Evolutionary conservation across 30 jellyfish, hydroid and myxozoan species (phyloP).

Genomic region (Aurelia aurita complex sp. Pacific): DNA sequence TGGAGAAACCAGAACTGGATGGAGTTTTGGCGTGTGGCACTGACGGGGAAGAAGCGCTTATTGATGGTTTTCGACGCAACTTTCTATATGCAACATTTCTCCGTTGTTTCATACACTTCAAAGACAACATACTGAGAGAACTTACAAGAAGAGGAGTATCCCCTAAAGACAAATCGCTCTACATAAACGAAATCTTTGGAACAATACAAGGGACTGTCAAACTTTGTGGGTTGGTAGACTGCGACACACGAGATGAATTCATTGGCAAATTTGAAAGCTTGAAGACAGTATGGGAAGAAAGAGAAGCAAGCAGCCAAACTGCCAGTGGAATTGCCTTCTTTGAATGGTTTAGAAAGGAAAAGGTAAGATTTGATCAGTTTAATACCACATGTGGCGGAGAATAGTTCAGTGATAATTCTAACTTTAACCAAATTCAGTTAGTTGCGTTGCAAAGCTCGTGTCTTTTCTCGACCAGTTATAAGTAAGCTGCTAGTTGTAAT

Average conservation of each 20-base stretch:
- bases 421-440: no score
- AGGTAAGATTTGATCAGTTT: not conserved
- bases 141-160: not conserved
- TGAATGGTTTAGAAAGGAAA: conserved; percentile 6
- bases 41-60: conserved; percentile 15
- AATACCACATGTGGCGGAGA: no score
- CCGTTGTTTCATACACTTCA: conserved; percentile 12
- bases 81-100: conserved; percentile 13
- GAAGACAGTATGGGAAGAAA: conserved; percentile 16
- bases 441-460: no score
- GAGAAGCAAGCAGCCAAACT: not conserved
- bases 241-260: conserved; percentile 4
- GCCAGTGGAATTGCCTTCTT: not conserved
- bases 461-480: no score
- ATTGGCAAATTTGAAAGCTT: not conserved
- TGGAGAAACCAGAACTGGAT: conserved; percentile 9
- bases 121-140: conserved; percentile 5
- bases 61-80: not conserved
- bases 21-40: conserved; percentile 22
- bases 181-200: conserved; percentile 25
- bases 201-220: not conserved
- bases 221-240: conserved; percentile 23
- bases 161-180: not conserved
- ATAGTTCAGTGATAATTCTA: no score
- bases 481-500: no score